Base-by-base conservation (phyloP, 2,113 vertebrate genomes). In the Actenoides lindsayi region DNA sequence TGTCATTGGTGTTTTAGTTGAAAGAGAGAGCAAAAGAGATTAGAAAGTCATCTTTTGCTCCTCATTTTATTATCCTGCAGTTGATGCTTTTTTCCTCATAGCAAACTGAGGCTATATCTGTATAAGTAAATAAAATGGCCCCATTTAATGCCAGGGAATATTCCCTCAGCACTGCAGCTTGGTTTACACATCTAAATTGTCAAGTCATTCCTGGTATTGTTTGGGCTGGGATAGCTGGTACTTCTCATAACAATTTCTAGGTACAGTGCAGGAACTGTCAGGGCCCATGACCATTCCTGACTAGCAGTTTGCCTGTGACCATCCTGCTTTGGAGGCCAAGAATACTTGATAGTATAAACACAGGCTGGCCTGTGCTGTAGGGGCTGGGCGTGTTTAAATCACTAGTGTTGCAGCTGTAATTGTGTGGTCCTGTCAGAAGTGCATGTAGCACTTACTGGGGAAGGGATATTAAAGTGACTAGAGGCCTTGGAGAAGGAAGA, bases 291-390 rank as follows among this genome's bases (percentile, higher is more conserved):
- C 21, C 10, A 1, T 21, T 82, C 51, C 70, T 18, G 11, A 6
- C 35, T 9, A 56, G 27, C 17, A 33, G 4, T 51, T 71, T 83
- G 41, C 41, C 1, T 42, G 57, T 59, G 56, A n/a, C 27, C 16
- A 14, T 50, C 7, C 33, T 71, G 15, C 46, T 74, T 50, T 54
- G 42, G 41, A 79, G 46, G 27, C 41, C 75, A 50, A 27, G 53
- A 27, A 35, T 12, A 5, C 54, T 28, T 17, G 2, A 6, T 2
- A 27, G 15, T 4, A 14, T 62, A 37, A 79, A 13, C 6, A 3
- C 2, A 13, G 15, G 18, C 30, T 51, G 53, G 6, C 71, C 59
- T 64, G 31, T 35, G 69, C 59, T 9, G 0, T 4, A 0, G 37
- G 64, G 12, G 15, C 15, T 56, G 54, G 70, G 8, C 24, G 3